Evolutionary conservation across 1,140 invertebrate species (phyloP), one percentile per base, ranked within the genome.

Genomic region (Aradophagus sp.): DNA sequence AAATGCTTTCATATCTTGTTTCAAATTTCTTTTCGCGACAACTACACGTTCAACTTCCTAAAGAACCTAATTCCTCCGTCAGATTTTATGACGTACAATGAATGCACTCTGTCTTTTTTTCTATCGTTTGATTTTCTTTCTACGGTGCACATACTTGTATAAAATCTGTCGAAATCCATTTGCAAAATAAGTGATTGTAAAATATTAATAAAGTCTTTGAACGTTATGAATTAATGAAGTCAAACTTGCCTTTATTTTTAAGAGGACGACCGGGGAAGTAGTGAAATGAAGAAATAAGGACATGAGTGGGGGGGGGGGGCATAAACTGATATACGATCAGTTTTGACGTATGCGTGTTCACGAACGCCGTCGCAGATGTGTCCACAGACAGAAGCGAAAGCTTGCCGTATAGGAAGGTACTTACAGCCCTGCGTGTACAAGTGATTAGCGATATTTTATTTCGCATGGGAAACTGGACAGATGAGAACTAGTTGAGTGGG

Each of bases 371-470:
- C 52, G 63, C 69, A 70, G 65, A 72, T 74, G 67, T 66, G 69
- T 71, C 41, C 34, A 53, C 38, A 39, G 59, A 68, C 45, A 56
- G 32, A 26, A 52, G 32, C 48, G 61, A 59, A 50, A 58, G 65
- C 55, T 69, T 73, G 68, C 36, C 50, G 48, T 73, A 73, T 70
- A 61, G 76, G 73, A 75, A 80, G 77, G 76, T 80, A 84, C 84
- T 84, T 81, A 80, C 75, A 76, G 75, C 79, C 80, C 80, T 73
- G 77, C 72, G 63, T 62, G 74, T 77, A 77, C 79, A 77, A 80
- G 82, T 85, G 84, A 86, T 86, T 86, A 86, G 84, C 80, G 79
- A 86, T 86, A 86, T 86, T 86, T 86, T 86, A 86, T 86, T 86
- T 86, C 84, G 77, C 84, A 86, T 86, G 84, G 84, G 84, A 86